Conservation (phyloP, 2,888 invertebrate species). For the Eilema griseolum region DNA sequence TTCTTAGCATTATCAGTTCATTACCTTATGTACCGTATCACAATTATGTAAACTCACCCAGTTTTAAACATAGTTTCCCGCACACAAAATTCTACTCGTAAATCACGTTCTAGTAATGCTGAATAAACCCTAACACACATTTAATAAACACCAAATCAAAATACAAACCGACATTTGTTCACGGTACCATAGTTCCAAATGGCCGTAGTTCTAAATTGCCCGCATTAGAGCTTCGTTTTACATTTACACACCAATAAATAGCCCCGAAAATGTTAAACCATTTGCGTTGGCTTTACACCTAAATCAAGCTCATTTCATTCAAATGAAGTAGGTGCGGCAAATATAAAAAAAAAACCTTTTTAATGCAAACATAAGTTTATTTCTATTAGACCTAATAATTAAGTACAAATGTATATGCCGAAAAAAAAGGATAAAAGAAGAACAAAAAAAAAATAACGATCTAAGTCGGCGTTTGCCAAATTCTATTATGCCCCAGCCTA, state of each 20-base stretch:
- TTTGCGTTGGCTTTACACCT: conserved; percentile 3
- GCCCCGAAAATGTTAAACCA: not conserved
- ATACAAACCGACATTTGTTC: not conserved
- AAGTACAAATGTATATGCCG: too few species aligned
- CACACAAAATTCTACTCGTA: not conserved
- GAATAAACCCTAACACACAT: not conserved
- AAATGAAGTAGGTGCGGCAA: too few species aligned
- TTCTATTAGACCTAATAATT: too few species aligned
- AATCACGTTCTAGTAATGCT: not conserved
- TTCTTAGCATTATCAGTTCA: too few species aligned
- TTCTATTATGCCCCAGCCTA: too few species aligned
- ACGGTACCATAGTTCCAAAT: not conserved
- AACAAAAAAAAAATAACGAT: too few species aligned
- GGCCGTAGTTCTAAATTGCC: conserved; percentile 4
- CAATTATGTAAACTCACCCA: too few species aligned
- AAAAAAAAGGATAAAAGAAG: too few species aligned
- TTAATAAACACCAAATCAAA: not conserved
- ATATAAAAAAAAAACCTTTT: too few species aligned
- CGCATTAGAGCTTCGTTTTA: conserved; percentile 5
- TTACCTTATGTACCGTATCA: too few species aligned
- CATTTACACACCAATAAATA: conserved; percentile 14
- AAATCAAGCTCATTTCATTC: not conserved
- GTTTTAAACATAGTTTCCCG: too few species aligned
- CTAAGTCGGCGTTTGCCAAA: too few species aligned
- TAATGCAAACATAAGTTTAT: not conserved